A percentile compares a stretch with the other conserved stretches of the same genome.
Evolutionary conservation across 2,113 vertebrate genomes (phyloP).

Genomic region (Actinemys pallida): DNA sequence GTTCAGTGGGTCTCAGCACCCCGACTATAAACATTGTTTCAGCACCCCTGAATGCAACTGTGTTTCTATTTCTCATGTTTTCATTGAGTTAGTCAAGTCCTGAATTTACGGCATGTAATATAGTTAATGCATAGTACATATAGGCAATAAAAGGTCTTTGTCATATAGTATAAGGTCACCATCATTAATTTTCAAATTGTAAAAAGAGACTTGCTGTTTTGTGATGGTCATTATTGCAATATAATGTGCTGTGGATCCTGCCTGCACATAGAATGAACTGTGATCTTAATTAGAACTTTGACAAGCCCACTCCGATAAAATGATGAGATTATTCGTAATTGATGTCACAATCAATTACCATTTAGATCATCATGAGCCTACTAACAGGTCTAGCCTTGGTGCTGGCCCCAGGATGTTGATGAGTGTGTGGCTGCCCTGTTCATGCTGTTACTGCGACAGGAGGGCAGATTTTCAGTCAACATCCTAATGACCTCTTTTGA

Average conservation of each 20-base stretch:
- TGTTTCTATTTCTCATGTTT: slow-evolving; percentile 47
- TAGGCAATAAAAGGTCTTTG: slow-evolving; percentile 72
- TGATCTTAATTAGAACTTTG: slow-evolving; percentile 94
- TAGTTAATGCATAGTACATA: slow-evolving; percentile 71
- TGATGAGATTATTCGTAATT: slow-evolving; percentile 97
- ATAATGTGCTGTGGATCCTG: slow-evolving; percentile 86
- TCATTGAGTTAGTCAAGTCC: slow-evolving; percentile 34
- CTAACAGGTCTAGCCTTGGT: slow-evolving; percentile 90
- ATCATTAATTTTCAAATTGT: slow-evolving; percentile 90
- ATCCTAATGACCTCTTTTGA: slow-evolving; percentile 93
- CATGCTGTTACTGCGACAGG: slow-evolving; percentile 83
- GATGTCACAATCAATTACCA: slow-evolving; percentile 93
- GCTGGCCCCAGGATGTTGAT: slow-evolving; percentile 89
- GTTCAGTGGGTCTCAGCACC: no score
- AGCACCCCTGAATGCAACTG: no score
- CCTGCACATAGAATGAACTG: slow-evolving; percentile 85
- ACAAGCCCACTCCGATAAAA: slow-evolving; percentile 90
- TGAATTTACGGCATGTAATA: slow-evolving; percentile 62
- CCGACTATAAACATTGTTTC: no score
- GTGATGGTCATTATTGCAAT: slow-evolving; percentile 91
- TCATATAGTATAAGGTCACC: slow-evolving; percentile 80
- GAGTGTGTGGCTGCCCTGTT: slow-evolving; percentile 84
- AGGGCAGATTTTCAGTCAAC: slow-evolving; percentile 87
- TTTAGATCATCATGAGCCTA: slow-evolving; percentile 86
- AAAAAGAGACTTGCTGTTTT: slow-evolving; percentile 86